These are phyloP conservation scores for Drosophila varians DNA, from an alignment of 1,140 invertebrate genomes.

Conservation along the genomic window DNA sequence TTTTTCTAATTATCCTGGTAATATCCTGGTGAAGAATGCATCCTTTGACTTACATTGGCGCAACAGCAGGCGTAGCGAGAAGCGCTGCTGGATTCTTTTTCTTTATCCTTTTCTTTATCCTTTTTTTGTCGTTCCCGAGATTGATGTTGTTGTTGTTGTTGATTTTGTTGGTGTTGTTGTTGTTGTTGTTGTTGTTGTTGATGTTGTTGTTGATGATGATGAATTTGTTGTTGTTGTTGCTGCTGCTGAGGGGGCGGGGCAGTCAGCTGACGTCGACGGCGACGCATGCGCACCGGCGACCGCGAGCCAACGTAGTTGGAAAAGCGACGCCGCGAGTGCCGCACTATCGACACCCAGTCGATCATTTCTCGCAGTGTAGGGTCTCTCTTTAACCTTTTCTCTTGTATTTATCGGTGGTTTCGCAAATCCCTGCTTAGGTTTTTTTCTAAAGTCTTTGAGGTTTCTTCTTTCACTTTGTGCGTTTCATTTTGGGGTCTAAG, in stretches of 20 bases:
- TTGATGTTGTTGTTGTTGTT: slow-evolving; percentile 45
- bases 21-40: neutral
- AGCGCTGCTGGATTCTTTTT: slow-evolving; percentile 19
- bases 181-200: slow-evolving; percentile 38
- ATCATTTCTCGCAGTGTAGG: slow-evolving; percentile 85
- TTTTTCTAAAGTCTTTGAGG: neutral
- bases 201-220: slow-evolving; percentile 35
- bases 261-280: slow-evolving; percentile 83
- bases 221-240: slow-evolving; percentile 39
- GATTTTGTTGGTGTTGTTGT: slow-evolving; percentile 28
- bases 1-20: neutral
- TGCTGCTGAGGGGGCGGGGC: slow-evolving; percentile 59
- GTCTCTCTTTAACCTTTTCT: neutral
- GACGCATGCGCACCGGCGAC: slow-evolving; percentile 87
- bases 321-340: slow-evolving; percentile 88
- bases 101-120: slow-evolving; percentile 34
- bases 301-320: slow-evolving; percentile 88
- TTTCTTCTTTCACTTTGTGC: slow-evolving; percentile 30
- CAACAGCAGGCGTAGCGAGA: slow-evolving; percentile 73
- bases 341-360: slow-evolving; percentile 91
- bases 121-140: slow-evolving; percentile 52
- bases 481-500: slow-evolving; percentile 30
- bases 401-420: slow-evolving; percentile 34
- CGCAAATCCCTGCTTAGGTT: slow-evolving; percentile 15
- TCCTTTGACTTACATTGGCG: slow-evolving; percentile 64